Evolutionary conservation across 2,888 invertebrate genomes (phyloP).

Genomic region (Leptinotarsa peninsularis): DNA sequence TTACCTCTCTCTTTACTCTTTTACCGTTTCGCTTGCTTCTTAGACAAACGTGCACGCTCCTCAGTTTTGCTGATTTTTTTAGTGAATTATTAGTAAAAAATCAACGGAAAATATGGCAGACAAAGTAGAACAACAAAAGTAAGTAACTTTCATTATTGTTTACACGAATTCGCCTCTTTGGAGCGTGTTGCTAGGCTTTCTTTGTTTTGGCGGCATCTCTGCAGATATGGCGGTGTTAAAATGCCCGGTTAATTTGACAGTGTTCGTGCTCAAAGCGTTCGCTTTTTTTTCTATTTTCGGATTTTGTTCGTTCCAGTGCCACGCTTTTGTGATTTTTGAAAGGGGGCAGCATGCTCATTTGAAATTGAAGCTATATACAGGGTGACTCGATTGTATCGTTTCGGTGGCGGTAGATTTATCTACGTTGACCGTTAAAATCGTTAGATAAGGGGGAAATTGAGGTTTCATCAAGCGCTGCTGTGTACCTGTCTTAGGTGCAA

Average conservation of each 20-base stretch:
- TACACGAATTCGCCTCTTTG: slow-evolving; percentile 33
- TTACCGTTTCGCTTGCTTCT: slow-evolving; percentile 46
- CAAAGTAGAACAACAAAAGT: slow-evolving; percentile 73
- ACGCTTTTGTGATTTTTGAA: background rate
- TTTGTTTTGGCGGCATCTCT: slow-evolving; percentile 55
- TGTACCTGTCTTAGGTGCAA: no score
- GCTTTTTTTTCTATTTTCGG: slow-evolving; percentile 25
- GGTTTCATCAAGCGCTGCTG: background rate
- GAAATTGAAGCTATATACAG: background rate
- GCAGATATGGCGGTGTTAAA: slow-evolving; percentile 34
- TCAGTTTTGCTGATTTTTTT: slow-evolving; percentile 49
- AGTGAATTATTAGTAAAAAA: slow-evolving; percentile 49
- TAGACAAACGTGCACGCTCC: slow-evolving; percentile 51
- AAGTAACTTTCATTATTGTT: slow-evolving; percentile 65
- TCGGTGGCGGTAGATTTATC: background rate
- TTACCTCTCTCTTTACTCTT: slow-evolving; percentile 48
- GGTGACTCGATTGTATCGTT: background rate
- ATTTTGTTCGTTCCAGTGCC: background rate
- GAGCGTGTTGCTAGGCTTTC: slow-evolving; percentile 27
- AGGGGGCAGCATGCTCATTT: background rate
- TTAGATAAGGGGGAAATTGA: background rate
- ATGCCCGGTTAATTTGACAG: slow-evolving; percentile 33
- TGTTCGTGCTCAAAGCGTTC: slow-evolving; percentile 7
- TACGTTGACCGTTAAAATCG: background rate
- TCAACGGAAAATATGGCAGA: slow-evolving; percentile 72